Base-by-base conservation (phyloP, 2,888 invertebrate genomes). In the Amiota minor region DNA sequence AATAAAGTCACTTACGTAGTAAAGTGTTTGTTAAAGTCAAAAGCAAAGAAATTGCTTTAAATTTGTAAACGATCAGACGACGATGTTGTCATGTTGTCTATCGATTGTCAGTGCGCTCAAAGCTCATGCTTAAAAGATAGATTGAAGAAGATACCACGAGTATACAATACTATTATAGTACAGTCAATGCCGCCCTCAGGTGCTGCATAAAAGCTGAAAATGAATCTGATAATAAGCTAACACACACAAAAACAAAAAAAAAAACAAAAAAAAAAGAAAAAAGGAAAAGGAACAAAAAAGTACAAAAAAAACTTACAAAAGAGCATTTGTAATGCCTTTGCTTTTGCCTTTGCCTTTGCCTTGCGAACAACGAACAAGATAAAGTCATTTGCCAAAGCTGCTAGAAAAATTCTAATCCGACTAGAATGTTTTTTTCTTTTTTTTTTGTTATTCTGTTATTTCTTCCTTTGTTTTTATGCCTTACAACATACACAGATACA, bases 381-480 rank as follows among this genome's bases (percentile, higher is more conserved):
- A 68, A 68, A 68, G 67, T 68, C 67, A 68, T 68, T 68, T 53
- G 46, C 53, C 53, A 53, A 68, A 50, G 67, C 67, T 68, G 67
- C 67, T 50, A 50, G 67, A 18, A 53, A 50, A 68, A 68, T 53
- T 50, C 67, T 68, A 68, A 68, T 68, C 67, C 67, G 53, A 68
- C 62, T 56, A 56, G 16, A 56, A 6, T 18, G 12, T 55, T 14
- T 55, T 56, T 56, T 56, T 20, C 9, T 56, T 56, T 18, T 35
- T 35, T 35, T 35, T 35, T 35, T 35, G 6, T 35, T 23, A 2
- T 50, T 1, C 12, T 50, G 50, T 50, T 53, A 4, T 53, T 53
- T 53, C 53, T 53, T 53, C n/a, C n/a, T 53, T 53, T 53, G 12
- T 12, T n/a, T 12, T 53, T 53, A 14, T 50, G 2, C 50, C 65